Evolutionary conservation across 2,797 vertebrate species (phyloP), one percentile per base, ranked within the genome.

Genomic region (Bovichtus variegatus): DNA sequence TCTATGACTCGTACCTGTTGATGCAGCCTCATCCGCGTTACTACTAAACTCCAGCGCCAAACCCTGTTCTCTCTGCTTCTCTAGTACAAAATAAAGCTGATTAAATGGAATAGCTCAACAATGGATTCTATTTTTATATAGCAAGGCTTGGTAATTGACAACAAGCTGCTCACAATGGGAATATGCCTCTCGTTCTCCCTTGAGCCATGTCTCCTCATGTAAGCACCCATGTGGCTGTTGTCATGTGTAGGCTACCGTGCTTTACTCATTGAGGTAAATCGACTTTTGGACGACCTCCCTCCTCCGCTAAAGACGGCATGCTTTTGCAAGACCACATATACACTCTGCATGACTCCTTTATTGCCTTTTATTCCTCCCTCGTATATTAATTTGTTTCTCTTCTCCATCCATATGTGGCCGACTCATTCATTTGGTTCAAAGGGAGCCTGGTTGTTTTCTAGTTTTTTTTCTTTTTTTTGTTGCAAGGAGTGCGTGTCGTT

Each of bases 351-450:
- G 19, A 69, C 46, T 71, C 46, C 38, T 80, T 68, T 68, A 49
- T 38, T 55, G 54, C 36, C 49, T n/a, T 80, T 82, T 78, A 58
- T 76, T 73, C 49, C 50, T 73, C 63, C 59, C 51, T 70, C 23
- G 25, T 71, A 62, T 44, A 70, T 80, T 72, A 21, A 49, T 81
- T 83, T 83, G 68, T 70, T 81, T 72, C 58, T 78, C 51, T 11
- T 67, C 60, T 73, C 69, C 44, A 51, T 76, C 68, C 54, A 58
- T 70, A 73, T 64, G 55, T 68, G 61, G 44, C 62, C 6, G 18
- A 66, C 51, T 83, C 75, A 68, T 84, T 88, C 21, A 78, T 86
- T 83, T 53, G 57, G 40, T 86, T 84, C 80, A 84, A 83, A 82
- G 62, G 47, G 59, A 78, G 44, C 44, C 40, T 49, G 47, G 25